Base-by-base conservation (phyloP, 2,888 invertebrate genomes). In the Leptinotarsa haldemani region DNA sequence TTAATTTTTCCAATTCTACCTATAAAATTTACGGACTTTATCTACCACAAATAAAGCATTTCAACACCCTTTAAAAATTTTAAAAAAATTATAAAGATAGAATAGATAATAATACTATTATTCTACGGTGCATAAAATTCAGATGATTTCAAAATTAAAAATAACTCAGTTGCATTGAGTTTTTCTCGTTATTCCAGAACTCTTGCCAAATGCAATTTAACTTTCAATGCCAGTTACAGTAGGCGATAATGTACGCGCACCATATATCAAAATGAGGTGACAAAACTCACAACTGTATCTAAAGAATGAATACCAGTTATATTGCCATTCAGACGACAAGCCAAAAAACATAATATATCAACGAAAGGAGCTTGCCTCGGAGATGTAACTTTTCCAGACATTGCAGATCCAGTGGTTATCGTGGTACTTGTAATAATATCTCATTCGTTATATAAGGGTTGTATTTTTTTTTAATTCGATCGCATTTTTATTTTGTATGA, bases 161-260 rank as follows among this genome's bases (percentile, higher is more conserved):
- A 61, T 61, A 40, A 18, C n/a, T 40, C 40, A n/a, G 18, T 61
- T 61, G 15, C 30, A 40, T 61, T 16, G 61, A 3, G 9, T 40
- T 61, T 61, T 40, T 50, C 30, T 30, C 30, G 16, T 61, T 25
- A 3, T 18, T 40, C 22, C 61, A n/a, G 22, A 22, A 13, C 56
- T 56, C 40, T 30, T 61, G 61, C 61, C 61, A 61, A 61, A 25
- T 61, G 61, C 61, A 61, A 40, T 61, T 25, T 25, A n/a, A 61
- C n/a, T 61, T 61, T 61, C 61, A 61, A 61, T 61, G 61, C 40
- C 61, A 40, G 61, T 61, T 40, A 30, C 40, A 61, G 61, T 25
- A 61, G 61, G 61, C 61, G 61, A 61, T 61, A 61, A 61, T 30
- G 9, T 61, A 61, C 61, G 40, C 40, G n/a, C 16, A n/a, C 40